phyloP scores from a whole-genome alignment of 2,113 vertebrate genomes.

The Psophia crepitans region DNA sequence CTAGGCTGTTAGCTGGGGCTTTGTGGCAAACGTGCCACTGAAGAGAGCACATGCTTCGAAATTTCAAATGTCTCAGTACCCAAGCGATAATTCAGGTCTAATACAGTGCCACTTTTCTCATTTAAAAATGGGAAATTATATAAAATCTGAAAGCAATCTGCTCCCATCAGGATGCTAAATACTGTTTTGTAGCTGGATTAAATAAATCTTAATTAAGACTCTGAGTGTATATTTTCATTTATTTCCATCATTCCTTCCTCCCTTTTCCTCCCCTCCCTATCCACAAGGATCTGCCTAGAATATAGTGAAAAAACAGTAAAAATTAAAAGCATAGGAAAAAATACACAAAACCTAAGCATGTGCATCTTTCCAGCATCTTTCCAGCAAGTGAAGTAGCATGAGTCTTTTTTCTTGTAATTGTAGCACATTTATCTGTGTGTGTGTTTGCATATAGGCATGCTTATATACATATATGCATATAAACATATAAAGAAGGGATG shows the following conservation, averaged over 20 bases:
- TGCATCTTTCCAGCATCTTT: not conserved
- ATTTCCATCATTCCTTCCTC: not conserved
- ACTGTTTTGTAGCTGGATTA: conserved; percentile 43
- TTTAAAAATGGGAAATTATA: conserved; percentile 39
- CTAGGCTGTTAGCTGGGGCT: not conserved
- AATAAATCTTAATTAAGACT: conserved; percentile 36
- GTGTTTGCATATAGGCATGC: not conserved
- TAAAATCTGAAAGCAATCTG: conserved; percentile 47
- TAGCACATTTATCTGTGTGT: not conserved
- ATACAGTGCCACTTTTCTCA: conserved; percentile 1
- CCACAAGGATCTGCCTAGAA: not conserved
- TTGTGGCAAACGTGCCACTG: not conserved
- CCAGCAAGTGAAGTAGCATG: not conserved
- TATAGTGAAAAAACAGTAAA: not conserved
- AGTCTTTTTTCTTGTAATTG: not conserved
- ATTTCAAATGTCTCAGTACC: not conserved
- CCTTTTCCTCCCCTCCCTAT: not conserved
- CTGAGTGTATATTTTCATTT: conserved; percentile 29
- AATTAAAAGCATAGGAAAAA: not conserved
- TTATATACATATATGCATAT: not conserved
- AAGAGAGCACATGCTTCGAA: not conserved
- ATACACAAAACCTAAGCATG: not conserved
- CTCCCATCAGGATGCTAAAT: conserved; percentile 52
- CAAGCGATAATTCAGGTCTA: conserved; percentile 2
- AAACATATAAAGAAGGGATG: not conserved